A percentile compares a stretch with the other conserved stretches of the same genome.
Conservation (phyloP, 2,113 vertebrate genomes). For the Apodemus sylvaticus region DNA sequence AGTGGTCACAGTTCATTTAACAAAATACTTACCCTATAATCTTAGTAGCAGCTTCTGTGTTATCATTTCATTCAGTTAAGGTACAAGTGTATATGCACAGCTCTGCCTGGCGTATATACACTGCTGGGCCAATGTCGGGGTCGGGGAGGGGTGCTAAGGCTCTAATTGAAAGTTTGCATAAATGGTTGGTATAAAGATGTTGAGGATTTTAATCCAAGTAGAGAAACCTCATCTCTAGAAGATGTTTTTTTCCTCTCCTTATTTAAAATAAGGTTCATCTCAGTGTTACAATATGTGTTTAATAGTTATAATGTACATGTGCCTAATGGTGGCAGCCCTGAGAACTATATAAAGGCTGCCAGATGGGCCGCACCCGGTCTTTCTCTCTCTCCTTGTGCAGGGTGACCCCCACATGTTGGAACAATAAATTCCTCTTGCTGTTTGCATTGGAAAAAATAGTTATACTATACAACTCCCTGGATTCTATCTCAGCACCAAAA, state of each 20-base stretch:
- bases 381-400: no score
- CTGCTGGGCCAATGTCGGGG: background rate
- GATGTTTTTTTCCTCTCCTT: background rate
- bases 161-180: background rate
- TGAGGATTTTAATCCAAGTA: background rate
- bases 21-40: background rate
- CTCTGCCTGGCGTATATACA: background rate
- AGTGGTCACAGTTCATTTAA: background rate
- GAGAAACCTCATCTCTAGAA: slow-evolving; percentile 26
- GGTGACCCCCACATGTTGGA: no score
- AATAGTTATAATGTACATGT: background rate
- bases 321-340: no score
- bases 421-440: no score
- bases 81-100: background rate
- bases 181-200: background rate
- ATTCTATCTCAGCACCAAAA: background rate
- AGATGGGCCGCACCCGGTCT: no score
- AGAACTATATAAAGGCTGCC: no score
- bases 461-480: no score
- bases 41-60: background rate
- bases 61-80: background rate
- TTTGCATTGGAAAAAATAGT: no score
- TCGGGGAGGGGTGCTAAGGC: background rate
- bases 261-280: background rate
- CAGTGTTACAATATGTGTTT: background rate